Conservation (phyloP, 2,888 invertebrate species). For the Vesta saturnalis region DNA sequence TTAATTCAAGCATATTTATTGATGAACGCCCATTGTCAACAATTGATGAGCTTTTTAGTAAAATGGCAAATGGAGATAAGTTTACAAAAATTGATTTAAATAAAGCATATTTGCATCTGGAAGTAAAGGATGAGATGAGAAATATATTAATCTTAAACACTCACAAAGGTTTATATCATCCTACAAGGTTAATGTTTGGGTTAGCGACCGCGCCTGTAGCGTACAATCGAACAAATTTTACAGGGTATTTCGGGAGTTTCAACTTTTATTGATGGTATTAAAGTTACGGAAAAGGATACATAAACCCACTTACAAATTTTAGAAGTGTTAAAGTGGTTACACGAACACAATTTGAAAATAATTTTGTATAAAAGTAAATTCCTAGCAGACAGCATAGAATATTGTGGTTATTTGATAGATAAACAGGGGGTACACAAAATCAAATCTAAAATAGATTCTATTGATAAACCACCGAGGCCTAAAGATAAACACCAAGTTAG, state of each 20-base stretch:
- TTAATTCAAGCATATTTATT: no score
- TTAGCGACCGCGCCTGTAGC: background rate
- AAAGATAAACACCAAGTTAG: background rate
- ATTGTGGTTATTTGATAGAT: background rate
- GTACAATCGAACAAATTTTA: background rate
- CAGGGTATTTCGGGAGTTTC: background rate
- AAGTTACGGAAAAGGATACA: background rate
- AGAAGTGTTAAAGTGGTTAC: background rate
- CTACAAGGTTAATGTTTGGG: background rate
- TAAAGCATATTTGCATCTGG: no score
- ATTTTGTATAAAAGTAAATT: background rate
- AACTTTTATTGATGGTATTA: background rate
- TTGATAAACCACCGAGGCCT: conserved; percentile 6
- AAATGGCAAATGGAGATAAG: no score
- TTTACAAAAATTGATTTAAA: no score
- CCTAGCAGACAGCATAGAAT: background rate
- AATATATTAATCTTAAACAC: no score
- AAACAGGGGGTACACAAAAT: background rate
- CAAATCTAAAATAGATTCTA: conserved; percentile 4
- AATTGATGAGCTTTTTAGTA: no score
- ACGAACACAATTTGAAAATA: background rate
- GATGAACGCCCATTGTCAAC: no score
- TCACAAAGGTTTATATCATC: no score
- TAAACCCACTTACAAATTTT: background rate
- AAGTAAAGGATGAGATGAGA: no score